Percentiles rank a stretch among this genome's conserved stretches.
Conservation (phyloP, 2,888 invertebrate genomes). For the Eupithecia exiguata region DNA sequence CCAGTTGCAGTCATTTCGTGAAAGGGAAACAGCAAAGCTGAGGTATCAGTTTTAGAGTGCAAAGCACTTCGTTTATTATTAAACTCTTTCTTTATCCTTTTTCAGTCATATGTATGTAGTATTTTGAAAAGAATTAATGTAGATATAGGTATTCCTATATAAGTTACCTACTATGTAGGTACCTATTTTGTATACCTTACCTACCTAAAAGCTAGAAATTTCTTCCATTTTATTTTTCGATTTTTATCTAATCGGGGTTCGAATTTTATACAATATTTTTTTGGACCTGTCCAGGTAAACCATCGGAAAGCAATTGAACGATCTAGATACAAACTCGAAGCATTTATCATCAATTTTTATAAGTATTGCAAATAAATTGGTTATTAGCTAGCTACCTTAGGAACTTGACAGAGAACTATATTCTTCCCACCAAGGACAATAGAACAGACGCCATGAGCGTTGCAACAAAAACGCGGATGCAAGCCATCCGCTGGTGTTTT, state of each 20-base stretch:
- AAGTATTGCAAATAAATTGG: slow-evolving; percentile 6
- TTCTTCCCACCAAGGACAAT: slow-evolving; percentile 61
- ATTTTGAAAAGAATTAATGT: no score
- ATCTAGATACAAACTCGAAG: neutral
- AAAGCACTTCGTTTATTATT: neutral
- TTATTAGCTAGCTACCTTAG: slow-evolving; percentile 19
- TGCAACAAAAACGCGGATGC: slow-evolving; percentile 73
- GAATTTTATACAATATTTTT: no score
- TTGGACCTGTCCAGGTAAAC: no score
- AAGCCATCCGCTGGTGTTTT: slow-evolving; percentile 45
- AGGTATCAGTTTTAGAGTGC: neutral
- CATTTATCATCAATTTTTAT: neutral
- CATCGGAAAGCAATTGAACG: neutral
- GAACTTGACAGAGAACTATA: slow-evolving; percentile 32
- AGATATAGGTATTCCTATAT: no score
- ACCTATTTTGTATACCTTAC: no score
- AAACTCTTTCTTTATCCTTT: neutral
- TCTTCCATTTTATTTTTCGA: no score
- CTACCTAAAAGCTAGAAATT: no score
- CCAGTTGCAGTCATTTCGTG: slow-evolving; percentile 8
- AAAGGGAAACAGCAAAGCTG: neutral
- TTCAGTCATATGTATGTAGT: neutral
- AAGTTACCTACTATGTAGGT: no score
- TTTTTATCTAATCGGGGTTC: no score
- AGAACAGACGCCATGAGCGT: slow-evolving; percentile 61